Evolutionary conservation across 2,113 vertebrate species (phyloP).

Genomic region (Bujurquina vittata): DNA sequence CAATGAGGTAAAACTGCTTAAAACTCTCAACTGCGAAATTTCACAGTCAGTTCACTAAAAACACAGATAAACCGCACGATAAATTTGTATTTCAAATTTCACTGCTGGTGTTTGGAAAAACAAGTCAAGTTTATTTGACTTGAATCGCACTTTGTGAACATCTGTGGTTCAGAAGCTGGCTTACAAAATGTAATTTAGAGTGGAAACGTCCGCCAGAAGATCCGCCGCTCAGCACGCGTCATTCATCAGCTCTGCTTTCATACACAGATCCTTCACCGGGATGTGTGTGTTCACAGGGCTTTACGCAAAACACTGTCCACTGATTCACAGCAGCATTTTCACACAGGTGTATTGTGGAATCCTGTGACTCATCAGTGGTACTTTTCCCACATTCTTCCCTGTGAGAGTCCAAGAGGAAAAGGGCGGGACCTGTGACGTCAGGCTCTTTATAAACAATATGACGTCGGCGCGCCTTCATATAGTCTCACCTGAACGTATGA

Average conservation of each 20-base stretch:
- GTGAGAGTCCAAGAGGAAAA: neutral
- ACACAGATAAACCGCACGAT: neutral
- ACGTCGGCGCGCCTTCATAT: neutral
- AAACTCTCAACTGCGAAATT: neutral
- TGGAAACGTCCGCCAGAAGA: slow-evolving; percentile 4
- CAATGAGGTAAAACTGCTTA: too few species aligned
- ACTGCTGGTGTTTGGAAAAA: neutral
- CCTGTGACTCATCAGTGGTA: slow-evolving; percentile 17
- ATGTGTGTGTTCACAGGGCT: neutral
- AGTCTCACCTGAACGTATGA: neutral
- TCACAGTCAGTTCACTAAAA: neutral
- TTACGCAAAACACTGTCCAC: neutral
- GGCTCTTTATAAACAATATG: neutral
- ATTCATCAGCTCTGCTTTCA: neutral
- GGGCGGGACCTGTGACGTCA: neutral
- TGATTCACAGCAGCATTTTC: slow-evolving; percentile 29
- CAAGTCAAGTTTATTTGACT: neutral
- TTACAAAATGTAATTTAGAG: neutral
- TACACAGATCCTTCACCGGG: neutral
- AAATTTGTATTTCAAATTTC: neutral
- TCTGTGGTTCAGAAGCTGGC: neutral
- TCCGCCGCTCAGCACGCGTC: neutral
- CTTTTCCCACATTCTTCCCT: slow-evolving; percentile 1
- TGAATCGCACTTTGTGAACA: neutral
- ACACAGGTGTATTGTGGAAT: neutral